These are phyloP conservation scores for Gadopsis bispinosus DNA, from an alignment of 2,797 vertebrate species.

Conservation along the genomic window DNA sequence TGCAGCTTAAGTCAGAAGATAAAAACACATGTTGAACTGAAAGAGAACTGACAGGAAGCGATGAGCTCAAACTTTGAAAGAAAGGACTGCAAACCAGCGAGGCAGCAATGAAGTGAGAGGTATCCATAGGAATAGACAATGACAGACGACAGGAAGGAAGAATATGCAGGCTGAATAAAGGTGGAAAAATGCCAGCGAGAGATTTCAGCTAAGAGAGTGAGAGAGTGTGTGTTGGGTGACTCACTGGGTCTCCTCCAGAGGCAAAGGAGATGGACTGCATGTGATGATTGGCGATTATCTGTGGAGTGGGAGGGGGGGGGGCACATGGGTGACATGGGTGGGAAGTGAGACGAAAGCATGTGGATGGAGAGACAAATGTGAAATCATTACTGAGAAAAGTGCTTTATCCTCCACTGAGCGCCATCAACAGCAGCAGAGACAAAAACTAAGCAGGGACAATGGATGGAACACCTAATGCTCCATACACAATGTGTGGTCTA, in stretches of 20 bases:
- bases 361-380: slow-evolving; percentile 69
- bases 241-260: slow-evolving; percentile 98
- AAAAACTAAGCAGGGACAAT: slow-evolving; percentile 58
- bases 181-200: slow-evolving; percentile 66
- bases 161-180: slow-evolving; percentile 65
- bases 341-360: slow-evolving; percentile 70
- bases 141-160: slow-evolving; percentile 79
- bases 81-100: slow-evolving; percentile 48
- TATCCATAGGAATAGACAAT: slow-evolving; percentile 65
- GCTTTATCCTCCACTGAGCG: slow-evolving; percentile 59
- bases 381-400: slow-evolving; percentile 70
- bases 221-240: slow-evolving; percentile 77
- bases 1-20: slow-evolving; percentile 49
- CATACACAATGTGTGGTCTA: slow-evolving; percentile 41
- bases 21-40: slow-evolving; percentile 57
- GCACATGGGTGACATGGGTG: slow-evolving; percentile 71
- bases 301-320: slow-evolving; percentile 70
- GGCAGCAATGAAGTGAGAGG: slow-evolving; percentile 59
- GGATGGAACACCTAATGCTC: slow-evolving; percentile 69
- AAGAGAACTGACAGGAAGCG: slow-evolving; percentile 57
- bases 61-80: slow-evolving; percentile 53
- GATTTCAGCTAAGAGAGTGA: slow-evolving; percentile 46
- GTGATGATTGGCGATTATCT: slow-evolving; percentile 99
- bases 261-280: slow-evolving; percentile 99
- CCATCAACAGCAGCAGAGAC: slow-evolving; percentile 50